Conservation (phyloP, 2,113 vertebrate genomes). For the Origma solitaria region DNA sequence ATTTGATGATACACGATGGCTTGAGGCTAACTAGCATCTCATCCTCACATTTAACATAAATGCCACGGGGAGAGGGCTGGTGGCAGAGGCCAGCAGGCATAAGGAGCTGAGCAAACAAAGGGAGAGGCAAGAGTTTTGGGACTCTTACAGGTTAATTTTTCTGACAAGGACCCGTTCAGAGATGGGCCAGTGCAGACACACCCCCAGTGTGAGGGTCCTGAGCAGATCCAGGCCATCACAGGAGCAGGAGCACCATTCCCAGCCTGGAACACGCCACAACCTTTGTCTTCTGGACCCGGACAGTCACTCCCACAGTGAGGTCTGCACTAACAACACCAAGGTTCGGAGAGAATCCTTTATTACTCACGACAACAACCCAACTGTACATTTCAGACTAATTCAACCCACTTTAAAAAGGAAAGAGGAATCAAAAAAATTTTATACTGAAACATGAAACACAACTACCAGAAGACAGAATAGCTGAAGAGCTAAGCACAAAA, state of each 20-base stretch:
- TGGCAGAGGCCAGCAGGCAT: background rate
- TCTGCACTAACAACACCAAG: background rate
- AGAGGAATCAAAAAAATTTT: background rate
- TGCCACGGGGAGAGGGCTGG: background rate
- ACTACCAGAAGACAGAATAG: background rate
- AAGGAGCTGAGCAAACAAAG: background rate
- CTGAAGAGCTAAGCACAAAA: background rate
- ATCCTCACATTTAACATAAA: background rate
- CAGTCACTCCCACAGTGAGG: background rate
- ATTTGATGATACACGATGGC: slow-evolving; percentile 25
- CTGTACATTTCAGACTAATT: background rate
- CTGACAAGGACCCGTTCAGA: background rate
- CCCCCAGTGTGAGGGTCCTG: accelerated
- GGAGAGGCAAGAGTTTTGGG: background rate
- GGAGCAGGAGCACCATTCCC: background rate
- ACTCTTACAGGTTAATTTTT: background rate
- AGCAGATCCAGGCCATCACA: background rate
- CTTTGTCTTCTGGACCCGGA: background rate
- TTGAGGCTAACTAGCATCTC: slow-evolving; percentile 2
- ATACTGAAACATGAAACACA: background rate
- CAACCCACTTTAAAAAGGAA: background rate
- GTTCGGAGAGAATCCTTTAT: background rate
- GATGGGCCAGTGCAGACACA: background rate
- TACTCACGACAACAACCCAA: background rate
- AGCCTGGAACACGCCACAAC: background rate